These are phyloP conservation scores for Galagoides demidoff DNA, from an alignment of 2,797 vertebrate species.

Conservation along the genomic window DNA sequence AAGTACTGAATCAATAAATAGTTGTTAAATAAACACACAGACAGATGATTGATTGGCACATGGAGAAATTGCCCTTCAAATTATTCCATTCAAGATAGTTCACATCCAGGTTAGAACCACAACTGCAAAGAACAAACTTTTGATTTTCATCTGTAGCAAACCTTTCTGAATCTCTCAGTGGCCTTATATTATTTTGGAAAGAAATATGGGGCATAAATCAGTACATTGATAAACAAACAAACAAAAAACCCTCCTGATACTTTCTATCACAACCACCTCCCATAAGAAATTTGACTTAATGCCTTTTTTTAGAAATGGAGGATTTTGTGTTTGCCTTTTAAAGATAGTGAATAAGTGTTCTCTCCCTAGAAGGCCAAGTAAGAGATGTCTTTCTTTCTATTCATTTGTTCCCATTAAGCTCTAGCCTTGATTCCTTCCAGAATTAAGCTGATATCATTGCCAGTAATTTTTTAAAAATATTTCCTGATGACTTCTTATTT, in stretches of 20 bases:
- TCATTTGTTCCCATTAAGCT: slow-evolving; percentile 29
- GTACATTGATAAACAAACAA: not conserved
- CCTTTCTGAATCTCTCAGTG: slow-evolving; percentile 1
- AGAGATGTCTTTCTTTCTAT: slow-evolving; percentile 11
- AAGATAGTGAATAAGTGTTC: not conserved
- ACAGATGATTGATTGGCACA: not conserved
- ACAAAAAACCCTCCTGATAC: not conserved
- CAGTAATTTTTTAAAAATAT: slow-evolving; percentile 61
- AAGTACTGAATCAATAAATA: slow-evolving; percentile 9
- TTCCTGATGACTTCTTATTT: slow-evolving; percentile 61
- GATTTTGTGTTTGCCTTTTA: not conserved
- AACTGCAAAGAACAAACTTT: slow-evolving; percentile 14
- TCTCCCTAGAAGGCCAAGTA: slow-evolving; percentile 20
- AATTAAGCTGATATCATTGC: slow-evolving; percentile 62
- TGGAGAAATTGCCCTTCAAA: not conserved
- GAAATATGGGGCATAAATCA: not conserved
- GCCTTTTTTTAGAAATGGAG: not conserved
- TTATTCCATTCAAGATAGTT: not conserved
- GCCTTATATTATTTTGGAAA: not conserved
- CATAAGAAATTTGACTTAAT: not conserved
- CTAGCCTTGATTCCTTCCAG: slow-evolving; percentile 55
- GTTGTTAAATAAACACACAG: slow-evolving; percentile 14
- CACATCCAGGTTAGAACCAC: slow-evolving; percentile 26
- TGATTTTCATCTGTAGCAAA: not conserved
- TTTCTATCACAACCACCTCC: not conserved